These are phyloP conservation scores for Penaeus indicus DNA, from an alignment of 1,140 invertebrate species.

Conservation along the genomic window DNA sequence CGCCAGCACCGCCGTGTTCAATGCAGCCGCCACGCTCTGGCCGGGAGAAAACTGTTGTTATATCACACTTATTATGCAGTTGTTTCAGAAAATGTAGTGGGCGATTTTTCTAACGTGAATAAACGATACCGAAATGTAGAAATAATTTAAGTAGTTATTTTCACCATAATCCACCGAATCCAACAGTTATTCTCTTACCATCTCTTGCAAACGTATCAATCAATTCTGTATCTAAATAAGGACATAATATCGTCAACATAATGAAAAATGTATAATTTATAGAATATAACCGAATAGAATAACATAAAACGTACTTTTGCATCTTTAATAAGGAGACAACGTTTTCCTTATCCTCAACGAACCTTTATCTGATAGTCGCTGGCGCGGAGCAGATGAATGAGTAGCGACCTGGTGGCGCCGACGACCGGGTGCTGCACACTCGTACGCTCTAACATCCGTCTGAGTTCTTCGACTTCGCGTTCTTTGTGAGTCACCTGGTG, in stretches of 20 bases:
- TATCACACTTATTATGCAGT: slow-evolving; percentile 38
- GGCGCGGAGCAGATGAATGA: slow-evolving; percentile 43
- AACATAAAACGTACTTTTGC: too few relatives aligned
- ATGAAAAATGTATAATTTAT: too few relatives aligned
- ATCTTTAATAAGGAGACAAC: too few relatives aligned
- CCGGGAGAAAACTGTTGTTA: slow-evolving; percentile 24
- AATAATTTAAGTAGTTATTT: too few relatives aligned
- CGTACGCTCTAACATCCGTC: slow-evolving; percentile 36
- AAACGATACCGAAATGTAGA: too few relatives aligned
- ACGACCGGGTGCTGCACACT: slow-evolving; percentile 12
- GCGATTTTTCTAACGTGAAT: too few relatives aligned
- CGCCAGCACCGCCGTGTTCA: slow-evolving; percentile 49
- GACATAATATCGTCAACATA: too few relatives aligned
- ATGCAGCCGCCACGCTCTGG: slow-evolving; percentile 58
- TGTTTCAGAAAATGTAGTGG: not conserved
- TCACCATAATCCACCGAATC: too few relatives aligned
- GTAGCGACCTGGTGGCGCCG: slow-evolving; percentile 35
- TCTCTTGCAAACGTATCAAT: too few relatives aligned
- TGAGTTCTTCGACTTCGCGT: slow-evolving; percentile 52
- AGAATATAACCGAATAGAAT: too few relatives aligned
- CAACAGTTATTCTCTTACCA: too few relatives aligned
- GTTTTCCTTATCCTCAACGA: not conserved
- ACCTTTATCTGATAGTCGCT: slow-evolving; percentile 59
- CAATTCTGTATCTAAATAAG: too few relatives aligned
- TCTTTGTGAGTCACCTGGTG: slow-evolving; percentile 45